phyloP scores from a whole-genome alignment of 2,797 vertebrate genomes.

The Danionella dracula region DNA sequence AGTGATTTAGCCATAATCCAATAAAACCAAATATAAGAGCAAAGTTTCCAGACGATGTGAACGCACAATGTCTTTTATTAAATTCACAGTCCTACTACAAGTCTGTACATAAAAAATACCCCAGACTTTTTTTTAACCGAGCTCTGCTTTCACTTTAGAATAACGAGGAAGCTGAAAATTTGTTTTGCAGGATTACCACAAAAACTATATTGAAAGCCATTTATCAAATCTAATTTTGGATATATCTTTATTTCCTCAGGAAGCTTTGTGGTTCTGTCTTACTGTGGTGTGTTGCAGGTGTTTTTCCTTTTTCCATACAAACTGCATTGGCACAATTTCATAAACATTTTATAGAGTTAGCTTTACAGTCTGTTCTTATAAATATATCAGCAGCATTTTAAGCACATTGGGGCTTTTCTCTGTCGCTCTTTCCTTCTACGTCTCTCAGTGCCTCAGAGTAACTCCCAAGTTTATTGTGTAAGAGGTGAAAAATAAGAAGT shows the following conservation, averaged over 20 bases:
- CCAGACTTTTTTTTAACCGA: no score
- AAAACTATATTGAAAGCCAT: background rate
- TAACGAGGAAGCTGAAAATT: background rate
- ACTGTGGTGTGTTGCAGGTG: background rate
- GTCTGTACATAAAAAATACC: background rate
- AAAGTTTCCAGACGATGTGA: slow-evolving; percentile 22
- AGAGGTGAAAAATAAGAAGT: slow-evolving; percentile 51
- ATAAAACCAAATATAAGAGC: slow-evolving; percentile 34
- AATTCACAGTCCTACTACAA: slow-evolving; percentile 1
- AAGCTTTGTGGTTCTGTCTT: background rate
- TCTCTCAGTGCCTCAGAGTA: slow-evolving; percentile 29
- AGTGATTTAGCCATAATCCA: slow-evolving; percentile 37
- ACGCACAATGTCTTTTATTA: slow-evolving; percentile 1
- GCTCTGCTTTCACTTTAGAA: background rate
- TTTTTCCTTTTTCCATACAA: slow-evolving; percentile 43
- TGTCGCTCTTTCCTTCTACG: slow-evolving; percentile 1
- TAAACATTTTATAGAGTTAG: slow-evolving; percentile 66
- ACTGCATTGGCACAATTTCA: slow-evolving; percentile 46
- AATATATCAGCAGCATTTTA: slow-evolving; percentile 70
- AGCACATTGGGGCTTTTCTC: slow-evolving; percentile 35
- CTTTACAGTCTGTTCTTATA: slow-evolving; percentile 71
- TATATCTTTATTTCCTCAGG: slow-evolving; percentile 16
- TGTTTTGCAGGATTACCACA: background rate
- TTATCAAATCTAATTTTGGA: background rate
- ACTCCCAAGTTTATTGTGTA: slow-evolving; percentile 61